Evolutionary conservation across 2,113 vertebrate genomes (phyloP).

Genomic region (Melanotaenia duboulayi): DNA sequence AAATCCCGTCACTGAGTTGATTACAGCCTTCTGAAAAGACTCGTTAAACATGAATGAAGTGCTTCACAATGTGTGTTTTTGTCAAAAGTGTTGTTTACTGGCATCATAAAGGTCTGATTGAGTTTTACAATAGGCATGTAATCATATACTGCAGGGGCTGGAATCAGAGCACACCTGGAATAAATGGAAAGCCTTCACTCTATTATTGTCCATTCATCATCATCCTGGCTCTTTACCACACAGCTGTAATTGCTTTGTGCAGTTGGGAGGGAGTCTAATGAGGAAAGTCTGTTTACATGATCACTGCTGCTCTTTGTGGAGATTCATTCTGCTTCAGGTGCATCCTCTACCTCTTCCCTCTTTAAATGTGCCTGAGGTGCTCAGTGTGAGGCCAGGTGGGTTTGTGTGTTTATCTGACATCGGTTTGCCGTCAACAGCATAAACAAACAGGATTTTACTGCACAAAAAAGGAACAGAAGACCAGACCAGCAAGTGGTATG

Average conservation of each 20-base stretch:
- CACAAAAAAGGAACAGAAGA: too few relatives aligned
- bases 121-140: constrained; percentile 49
- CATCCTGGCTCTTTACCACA: constrained; percentile 3
- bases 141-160: constrained; percentile 38
- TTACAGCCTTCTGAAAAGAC: constrained; percentile 35
- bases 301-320: constrained; percentile 4
- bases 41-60: constrained; percentile 35
- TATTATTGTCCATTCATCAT: constrained; percentile 46
- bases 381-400: background rate
- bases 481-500: too few relatives aligned
- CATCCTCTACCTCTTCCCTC: background rate
- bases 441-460: background rate
- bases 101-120: constrained; percentile 52
- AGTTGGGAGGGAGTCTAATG: constrained; percentile 36
- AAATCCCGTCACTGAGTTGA: constrained; percentile 21
- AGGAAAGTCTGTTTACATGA: constrained; percentile 3
- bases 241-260: constrained; percentile 50
- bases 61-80: constrained; percentile 4
- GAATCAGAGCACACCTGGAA: constrained; percentile 48
- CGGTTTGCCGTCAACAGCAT: background rate
- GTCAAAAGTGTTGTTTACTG: constrained; percentile 32
- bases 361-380: background rate
- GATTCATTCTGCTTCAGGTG: background rate
- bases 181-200: constrained; percentile 3
- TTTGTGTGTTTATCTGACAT: background rate